phyloP scores from a whole-genome alignment of 2,113 vertebrate species.

The Rhabdornis inornatus region DNA sequence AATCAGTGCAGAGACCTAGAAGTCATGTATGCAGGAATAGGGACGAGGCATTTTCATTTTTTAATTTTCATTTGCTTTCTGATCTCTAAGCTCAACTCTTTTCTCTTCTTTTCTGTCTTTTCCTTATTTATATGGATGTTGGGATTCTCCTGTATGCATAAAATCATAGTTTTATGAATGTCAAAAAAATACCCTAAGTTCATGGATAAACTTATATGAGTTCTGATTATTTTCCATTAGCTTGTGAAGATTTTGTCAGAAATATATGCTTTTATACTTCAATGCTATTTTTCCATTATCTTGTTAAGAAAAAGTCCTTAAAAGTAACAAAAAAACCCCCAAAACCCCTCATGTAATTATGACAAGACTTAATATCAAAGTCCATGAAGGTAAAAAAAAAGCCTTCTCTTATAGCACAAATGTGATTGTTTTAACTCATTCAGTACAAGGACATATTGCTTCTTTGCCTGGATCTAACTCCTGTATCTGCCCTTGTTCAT shows the following conservation, averaged over 20 bases:
- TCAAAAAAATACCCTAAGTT: neutral
- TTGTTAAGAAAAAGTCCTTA: neutral
- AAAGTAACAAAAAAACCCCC: neutral
- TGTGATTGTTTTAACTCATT: neutral
- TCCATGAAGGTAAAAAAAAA: rapidly evolving
- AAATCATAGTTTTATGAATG: neutral
- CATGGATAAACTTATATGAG: neutral
- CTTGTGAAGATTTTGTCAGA: neutral
- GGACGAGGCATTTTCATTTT: neutral
- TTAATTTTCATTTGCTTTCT: neutral
- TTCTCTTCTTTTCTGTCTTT: neutral
- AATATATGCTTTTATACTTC: neutral
- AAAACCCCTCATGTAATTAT: neutral
- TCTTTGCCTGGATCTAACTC: neutral
- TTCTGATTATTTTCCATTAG: neutral
- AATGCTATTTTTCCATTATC: neutral
- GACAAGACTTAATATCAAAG: neutral
- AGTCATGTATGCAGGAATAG: neutral
- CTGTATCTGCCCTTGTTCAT: neutral
- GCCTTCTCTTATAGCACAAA: neutral
- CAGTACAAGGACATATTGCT: neutral
- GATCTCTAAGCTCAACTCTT: neutral
- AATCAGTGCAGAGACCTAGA: neutral
- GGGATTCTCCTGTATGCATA: neutral
- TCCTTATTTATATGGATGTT: neutral